Percentiles rank a stretch among this genome's conserved stretches.
Conservation (phyloP, 2,113 vertebrate genomes). For the Gopherus flavomarginatus region DNA sequence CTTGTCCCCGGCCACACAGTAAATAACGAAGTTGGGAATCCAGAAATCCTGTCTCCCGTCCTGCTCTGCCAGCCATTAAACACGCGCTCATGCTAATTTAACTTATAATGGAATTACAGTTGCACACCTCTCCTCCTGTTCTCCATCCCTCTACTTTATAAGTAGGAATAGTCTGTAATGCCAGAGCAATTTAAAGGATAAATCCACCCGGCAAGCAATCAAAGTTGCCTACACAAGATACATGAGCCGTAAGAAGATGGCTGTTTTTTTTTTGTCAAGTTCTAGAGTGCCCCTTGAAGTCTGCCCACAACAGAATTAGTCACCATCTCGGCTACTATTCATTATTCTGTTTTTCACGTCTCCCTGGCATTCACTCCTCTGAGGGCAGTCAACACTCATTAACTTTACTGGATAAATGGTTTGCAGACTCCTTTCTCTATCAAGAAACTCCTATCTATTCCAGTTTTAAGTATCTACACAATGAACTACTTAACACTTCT, state of each 20-base stretch:
- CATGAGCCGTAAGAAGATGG: neutral
- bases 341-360: neutral
- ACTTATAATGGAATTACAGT: neutral
- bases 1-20: neutral
- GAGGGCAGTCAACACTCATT: neutral
- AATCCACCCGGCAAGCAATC: too few species aligned
- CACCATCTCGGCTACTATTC: neutral
- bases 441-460: neutral
- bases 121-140: neutral
- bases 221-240: neutral
- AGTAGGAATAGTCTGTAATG: neutral
- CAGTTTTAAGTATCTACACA: constrained; percentile 30
- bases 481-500: constrained; percentile 49
- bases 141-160: neutral
- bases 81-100: neutral
- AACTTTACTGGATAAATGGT: constrained; percentile 41
- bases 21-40: neutral
- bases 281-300: neutral
- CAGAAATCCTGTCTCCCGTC: neutral
- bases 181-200: rapidly evolving
- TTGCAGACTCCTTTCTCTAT: constrained; percentile 9
- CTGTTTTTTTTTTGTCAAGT: neutral
- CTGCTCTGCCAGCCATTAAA: neutral
- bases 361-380: neutral
- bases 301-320: neutral